Conservation (phyloP, 2,888 invertebrate genomes). For the Stratiomys singularior region DNA sequence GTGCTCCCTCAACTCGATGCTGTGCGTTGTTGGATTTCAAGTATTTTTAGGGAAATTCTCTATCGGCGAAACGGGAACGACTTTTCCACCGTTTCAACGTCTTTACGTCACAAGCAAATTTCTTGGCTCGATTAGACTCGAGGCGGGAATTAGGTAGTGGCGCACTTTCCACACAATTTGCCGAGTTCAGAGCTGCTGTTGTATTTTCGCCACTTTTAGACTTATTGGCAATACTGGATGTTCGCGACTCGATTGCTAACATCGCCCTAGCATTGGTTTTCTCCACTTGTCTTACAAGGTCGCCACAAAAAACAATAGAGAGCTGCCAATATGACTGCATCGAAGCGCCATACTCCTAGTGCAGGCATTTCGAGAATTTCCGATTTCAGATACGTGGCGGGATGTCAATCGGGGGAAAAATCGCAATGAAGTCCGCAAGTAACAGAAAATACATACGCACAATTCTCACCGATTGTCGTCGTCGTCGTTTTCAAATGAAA, state of each 20-base stretch:
- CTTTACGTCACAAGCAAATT: conserved; percentile 13
- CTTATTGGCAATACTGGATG: not conserved
- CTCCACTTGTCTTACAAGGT: conserved; percentile 23
- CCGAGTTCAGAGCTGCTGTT: not conserved
- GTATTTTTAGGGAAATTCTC: conserved; percentile 41
- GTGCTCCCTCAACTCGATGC: not conserved
- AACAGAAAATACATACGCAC: no score
- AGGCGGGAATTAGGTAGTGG: not conserved
- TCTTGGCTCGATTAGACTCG: not conserved
- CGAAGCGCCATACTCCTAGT: no score
- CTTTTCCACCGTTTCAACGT: conserved; percentile 27
- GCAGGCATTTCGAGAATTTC: no score
- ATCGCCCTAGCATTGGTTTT: conserved; percentile 2
- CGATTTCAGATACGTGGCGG: no score
- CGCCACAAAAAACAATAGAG: not conserved
- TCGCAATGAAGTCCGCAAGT: no score
- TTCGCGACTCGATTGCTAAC: conserved; percentile 10
- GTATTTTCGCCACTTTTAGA: not conserved
- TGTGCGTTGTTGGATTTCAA: conserved; percentile 23
- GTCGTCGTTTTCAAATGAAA: no score
- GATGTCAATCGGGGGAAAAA: no score
- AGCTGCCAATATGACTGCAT: not conserved
- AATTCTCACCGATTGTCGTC: no score
- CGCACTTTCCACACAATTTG: not conserved
- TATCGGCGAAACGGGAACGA: conserved; percentile 29